These are phyloP conservation scores for Pammene fasciana DNA, from an alignment of 2,888 invertebrate species.

Conservation along the genomic window DNA sequence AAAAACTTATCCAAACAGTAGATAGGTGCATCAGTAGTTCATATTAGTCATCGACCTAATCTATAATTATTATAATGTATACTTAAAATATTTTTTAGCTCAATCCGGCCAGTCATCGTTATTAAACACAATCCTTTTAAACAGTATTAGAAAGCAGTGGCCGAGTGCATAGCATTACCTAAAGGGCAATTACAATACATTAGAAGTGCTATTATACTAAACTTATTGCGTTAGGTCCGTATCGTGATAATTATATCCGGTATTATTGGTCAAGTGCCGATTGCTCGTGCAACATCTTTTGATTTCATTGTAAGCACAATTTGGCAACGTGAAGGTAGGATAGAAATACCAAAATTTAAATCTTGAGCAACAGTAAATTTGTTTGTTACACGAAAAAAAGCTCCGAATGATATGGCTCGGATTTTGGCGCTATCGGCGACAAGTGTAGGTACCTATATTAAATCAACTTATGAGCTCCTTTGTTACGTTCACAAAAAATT, in stretches of 20 bases:
- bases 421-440: no score
- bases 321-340: not conserved
- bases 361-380: not conserved
- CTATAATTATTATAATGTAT: conserved; percentile 76
- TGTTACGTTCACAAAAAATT: no score
- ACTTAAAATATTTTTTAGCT: conserved; percentile 68
- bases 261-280: conserved; percentile 13
- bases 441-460: no score
- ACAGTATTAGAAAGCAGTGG: conserved; percentile 59
- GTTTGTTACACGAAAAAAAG: no score
- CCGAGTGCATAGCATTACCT: conserved; percentile 51
- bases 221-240: conserved; percentile 37
- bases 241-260: conserved; percentile 31
- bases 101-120: conserved; percentile 70
- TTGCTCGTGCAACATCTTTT: conserved; percentile 3
- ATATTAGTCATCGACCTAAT: conserved; percentile 60
- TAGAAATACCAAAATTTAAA: not conserved
- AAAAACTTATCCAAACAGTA: conserved; percentile 39
- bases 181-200: conserved; percentile 58
- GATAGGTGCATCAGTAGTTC: conserved; percentile 39
- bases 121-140: conserved; percentile 75
- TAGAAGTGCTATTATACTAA: conserved; percentile 53
- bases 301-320: not conserved
- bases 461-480: no score
- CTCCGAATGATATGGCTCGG: no score